These are phyloP conservation scores for Misgurnus mizolepis DNA, from an alignment of 2,113 vertebrate species.

Conservation along the genomic window DNA sequence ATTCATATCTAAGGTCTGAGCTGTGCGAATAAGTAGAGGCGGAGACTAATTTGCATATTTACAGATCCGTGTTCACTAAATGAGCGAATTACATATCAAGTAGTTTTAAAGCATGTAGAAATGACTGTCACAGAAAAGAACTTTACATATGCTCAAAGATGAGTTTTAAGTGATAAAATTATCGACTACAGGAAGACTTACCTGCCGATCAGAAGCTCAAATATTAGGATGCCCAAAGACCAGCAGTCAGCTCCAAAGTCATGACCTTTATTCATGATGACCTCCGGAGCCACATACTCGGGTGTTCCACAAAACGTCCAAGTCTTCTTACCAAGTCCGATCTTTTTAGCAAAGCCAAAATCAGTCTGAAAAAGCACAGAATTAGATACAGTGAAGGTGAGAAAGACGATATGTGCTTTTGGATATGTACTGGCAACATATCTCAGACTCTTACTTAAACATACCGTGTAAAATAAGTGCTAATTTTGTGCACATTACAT, in stretches of 20 bases:
- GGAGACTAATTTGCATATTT: too few relatives aligned
- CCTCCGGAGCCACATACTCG: conserved; percentile 79
- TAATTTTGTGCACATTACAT: too few relatives aligned
- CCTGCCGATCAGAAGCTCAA: conserved; percentile 79
- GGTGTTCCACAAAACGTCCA: conserved; percentile 82
- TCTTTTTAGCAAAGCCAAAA: conserved; percentile 79
- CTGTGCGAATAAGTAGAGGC: too few relatives aligned
- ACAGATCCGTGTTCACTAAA: too few relatives aligned
- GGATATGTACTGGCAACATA: not conserved
- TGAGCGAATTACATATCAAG: too few relatives aligned
- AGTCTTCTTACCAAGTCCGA: conserved; percentile 76
- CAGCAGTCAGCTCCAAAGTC: conserved; percentile 80
- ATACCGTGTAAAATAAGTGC: not conserved
- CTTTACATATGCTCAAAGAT: too few relatives aligned
- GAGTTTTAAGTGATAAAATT: not conserved
- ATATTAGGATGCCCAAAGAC: conserved; percentile 79
- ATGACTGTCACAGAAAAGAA: too few relatives aligned
- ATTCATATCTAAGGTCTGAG: too few relatives aligned
- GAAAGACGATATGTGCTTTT: not conserved
- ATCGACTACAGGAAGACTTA: conserved; percentile 29
- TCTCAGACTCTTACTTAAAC: not conserved
- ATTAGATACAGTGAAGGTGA: not conserved
- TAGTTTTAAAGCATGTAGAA: too few relatives aligned
- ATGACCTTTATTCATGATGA: conserved; percentile 80
- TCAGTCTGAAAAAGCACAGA: conserved; percentile 64